phyloP scores from a whole-genome alignment of 2,113 vertebrate genomes.

The Bombycilla garrulus region DNA sequence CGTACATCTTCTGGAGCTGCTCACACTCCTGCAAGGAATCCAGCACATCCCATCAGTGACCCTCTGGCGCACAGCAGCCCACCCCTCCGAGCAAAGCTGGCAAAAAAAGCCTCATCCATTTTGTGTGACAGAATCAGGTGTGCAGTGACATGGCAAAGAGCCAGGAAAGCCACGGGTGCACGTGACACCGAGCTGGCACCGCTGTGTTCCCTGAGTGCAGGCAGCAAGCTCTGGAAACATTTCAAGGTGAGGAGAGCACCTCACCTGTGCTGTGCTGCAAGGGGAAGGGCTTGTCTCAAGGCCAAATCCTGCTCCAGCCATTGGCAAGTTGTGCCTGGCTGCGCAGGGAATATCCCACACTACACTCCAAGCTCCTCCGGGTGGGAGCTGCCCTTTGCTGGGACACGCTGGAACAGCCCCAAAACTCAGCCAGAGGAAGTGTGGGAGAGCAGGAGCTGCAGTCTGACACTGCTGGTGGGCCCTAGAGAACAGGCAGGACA shows the following conservation, averaged over 20 bases:
- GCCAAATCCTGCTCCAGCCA: neutral
- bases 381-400: neutral
- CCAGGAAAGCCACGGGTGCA: neutral
- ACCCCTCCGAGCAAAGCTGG: neutral
- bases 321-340: fast-evolving
- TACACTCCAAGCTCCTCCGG: fast-evolving
- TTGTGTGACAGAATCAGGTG: neutral
- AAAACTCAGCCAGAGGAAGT: neutral
- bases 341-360: fast-evolving
- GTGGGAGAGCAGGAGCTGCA: neutral
- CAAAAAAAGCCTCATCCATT: neutral
- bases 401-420: neutral
- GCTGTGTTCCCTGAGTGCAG: fast-evolving
- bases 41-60: fast-evolving
- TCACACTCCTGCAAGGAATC: constrained; percentile 87
- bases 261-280: fast-evolving
- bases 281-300: neutral
- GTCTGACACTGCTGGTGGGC: neutral
- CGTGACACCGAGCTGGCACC: fast-evolving
- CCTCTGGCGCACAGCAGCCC: neutral
- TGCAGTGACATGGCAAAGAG: neutral
- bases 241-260: neutral
- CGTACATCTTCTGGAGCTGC: constrained; percentile 97
- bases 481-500: neutral
- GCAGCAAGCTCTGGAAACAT: neutral